Evolutionary conservation across 1,140 invertebrate genomes (phyloP).

Genomic region (Caerostris darwini): DNA sequence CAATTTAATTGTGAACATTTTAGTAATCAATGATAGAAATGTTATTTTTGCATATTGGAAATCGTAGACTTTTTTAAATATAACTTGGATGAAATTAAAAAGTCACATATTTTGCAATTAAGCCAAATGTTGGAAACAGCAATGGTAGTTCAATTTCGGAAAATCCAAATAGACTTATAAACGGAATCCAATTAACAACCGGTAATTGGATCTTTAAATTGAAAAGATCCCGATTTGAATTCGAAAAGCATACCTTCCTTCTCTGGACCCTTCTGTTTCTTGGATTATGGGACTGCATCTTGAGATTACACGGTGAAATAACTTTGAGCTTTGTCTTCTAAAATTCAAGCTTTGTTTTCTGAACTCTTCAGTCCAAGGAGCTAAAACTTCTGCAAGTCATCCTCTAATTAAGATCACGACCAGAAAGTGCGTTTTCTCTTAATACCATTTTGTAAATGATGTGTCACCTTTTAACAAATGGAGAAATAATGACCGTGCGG

Average conservation of each 20-base stretch:
- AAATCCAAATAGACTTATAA: background rate
- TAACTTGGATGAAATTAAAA: too few relatives aligned
- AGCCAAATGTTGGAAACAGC: background rate
- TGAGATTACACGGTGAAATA: too few relatives aligned
- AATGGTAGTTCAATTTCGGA: background rate
- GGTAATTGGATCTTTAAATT: background rate
- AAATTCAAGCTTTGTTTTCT: background rate
- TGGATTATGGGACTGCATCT: background rate
- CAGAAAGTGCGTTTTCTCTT: background rate
- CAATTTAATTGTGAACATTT: too few relatives aligned
- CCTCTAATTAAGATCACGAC: background rate
- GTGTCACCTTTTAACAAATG: slow-evolving; percentile 20
- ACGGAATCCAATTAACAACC: background rate
- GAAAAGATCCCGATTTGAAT: background rate
- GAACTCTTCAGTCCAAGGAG: background rate
- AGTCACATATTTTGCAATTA: too few relatives aligned
- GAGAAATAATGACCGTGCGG: background rate
- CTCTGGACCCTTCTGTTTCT: background rate
- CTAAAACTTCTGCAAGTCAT: background rate
- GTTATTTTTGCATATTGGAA: too few relatives aligned
- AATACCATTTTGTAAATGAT: slow-evolving; percentile 28
- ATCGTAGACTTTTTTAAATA: too few relatives aligned
- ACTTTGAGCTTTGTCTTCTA: too few relatives aligned
- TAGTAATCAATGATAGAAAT: too few relatives aligned
- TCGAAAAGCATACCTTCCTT: background rate